phyloP scores from a whole-genome alignment of 2,888 invertebrate species.

The Zygothrica quintamaculata region DNA sequence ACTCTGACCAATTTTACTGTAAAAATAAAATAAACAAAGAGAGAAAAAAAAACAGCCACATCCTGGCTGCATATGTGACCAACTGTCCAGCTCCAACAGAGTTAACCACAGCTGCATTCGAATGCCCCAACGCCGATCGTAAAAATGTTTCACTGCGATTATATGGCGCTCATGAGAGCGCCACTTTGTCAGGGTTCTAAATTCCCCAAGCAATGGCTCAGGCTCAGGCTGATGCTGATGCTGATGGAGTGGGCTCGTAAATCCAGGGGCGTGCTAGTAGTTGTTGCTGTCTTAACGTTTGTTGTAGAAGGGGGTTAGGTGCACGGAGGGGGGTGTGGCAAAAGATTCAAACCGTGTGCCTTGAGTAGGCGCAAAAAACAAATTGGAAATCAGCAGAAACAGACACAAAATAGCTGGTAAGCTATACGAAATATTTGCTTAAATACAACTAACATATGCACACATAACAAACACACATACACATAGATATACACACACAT shows the following conservation, averaged over 20 bases:
- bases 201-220: slow-evolving; percentile 40
- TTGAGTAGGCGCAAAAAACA: slow-evolving; percentile 17
- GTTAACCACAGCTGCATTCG: slow-evolving; percentile 4
- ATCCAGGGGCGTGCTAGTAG: slow-evolving; percentile 50
- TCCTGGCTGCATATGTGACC: slow-evolving; percentile 20
- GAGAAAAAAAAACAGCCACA: slow-evolving; percentile 13
- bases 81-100: slow-evolving; percentile 40
- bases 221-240: slow-evolving; percentile 6
- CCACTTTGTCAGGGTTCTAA: slow-evolving; percentile 67
- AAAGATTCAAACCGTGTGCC: too few species aligned
- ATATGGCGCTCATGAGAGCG: slow-evolving; percentile 81
- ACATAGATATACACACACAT: slow-evolving; percentile 2
- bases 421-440: slow-evolving; percentile 31
- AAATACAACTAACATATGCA: slow-evolving; percentile 23
- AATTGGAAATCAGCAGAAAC: slow-evolving; percentile 40
- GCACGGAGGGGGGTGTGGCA: slow-evolving; percentile 23
- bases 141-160: slow-evolving; percentile 82
- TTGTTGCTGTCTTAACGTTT: slow-evolving; percentile 1
- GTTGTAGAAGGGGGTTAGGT: neutral
- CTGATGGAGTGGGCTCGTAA: slow-evolving; percentile 52
- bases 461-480: slow-evolving; percentile 9
- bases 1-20: slow-evolving; percentile 59
- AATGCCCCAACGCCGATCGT: slow-evolving; percentile 55
- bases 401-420: slow-evolving; percentile 16
- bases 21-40: slow-evolving; percentile 35